Conservation (phyloP, 2,797 vertebrate species). For the Diceros bicornis region DNA sequence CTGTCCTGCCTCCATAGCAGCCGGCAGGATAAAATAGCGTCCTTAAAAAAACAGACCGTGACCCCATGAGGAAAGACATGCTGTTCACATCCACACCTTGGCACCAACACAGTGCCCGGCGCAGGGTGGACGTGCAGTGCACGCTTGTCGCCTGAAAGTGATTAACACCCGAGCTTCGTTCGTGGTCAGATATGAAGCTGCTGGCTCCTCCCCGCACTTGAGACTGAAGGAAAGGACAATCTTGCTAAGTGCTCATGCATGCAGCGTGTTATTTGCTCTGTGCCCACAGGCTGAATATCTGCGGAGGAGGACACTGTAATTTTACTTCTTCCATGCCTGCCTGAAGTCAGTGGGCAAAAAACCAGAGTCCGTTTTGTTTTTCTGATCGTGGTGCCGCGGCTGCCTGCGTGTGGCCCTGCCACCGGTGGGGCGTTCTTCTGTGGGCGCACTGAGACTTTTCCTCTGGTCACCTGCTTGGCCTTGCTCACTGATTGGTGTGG, state of each 20-base stretch:
- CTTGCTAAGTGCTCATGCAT: rapidly evolving
- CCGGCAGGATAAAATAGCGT: rapidly evolving
- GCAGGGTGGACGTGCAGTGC: too few species aligned
- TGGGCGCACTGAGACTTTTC: not conserved
- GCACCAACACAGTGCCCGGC: rapidly evolving
- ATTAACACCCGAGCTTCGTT: rapidly evolving
- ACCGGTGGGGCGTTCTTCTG: rapidly evolving
- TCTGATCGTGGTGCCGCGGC: not conserved
- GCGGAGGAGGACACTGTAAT: rapidly evolving
- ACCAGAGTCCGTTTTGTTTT: too few species aligned
- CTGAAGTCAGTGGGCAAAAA: not conserved
- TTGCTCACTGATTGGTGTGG: not conserved
- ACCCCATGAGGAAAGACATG: not conserved
- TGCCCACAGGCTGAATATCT: not conserved
- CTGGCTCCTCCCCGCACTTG: too few species aligned
- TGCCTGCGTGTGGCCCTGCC: rapidly evolving
- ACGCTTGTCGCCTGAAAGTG: too few species aligned
- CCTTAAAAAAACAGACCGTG: not conserved
- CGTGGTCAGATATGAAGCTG: rapidly evolving
- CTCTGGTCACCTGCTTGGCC: not conserved
- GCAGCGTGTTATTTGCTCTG: rapidly evolving
- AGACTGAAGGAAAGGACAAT: rapidly evolving
- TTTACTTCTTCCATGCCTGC: not conserved
- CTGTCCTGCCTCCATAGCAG: not conserved
- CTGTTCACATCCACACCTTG: rapidly evolving